These are phyloP conservation scores for Heliconius charithonia DNA, from an alignment of 2,888 invertebrate species.

Conservation along the genomic window DNA sequence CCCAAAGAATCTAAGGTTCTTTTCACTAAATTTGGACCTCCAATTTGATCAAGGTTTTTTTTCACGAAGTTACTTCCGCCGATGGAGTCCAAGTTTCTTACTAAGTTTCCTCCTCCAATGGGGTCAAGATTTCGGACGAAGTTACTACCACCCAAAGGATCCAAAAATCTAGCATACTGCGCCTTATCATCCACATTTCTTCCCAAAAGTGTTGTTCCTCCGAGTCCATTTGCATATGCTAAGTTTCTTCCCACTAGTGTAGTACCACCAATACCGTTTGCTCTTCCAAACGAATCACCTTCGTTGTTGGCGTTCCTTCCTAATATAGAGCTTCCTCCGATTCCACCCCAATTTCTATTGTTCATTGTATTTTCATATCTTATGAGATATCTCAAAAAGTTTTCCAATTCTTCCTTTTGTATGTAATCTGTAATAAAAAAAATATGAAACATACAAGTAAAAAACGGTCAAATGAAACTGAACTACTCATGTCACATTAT, in stretches of 20 bases:
- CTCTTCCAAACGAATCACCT: constrained; percentile 54
- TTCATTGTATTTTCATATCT: constrained; percentile 61
- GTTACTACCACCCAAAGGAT: constrained; percentile 70
- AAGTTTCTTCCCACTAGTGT: constrained; percentile 58
- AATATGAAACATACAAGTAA: background rate
- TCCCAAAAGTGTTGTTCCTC: constrained; percentile 50
- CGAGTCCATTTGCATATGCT: constrained; percentile 48
- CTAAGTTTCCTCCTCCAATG: constrained; percentile 75
- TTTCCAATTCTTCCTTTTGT: constrained; percentile 66
- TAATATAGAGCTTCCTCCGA: constrained; percentile 54
- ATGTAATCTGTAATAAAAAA: constrained; percentile 69
- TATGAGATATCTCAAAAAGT: constrained; percentile 65
- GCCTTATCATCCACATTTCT: constrained; percentile 49
- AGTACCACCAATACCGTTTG: constrained; percentile 52
- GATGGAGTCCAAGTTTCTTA: constrained; percentile 69
- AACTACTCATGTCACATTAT: constrained; percentile 22
- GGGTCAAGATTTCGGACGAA: constrained; percentile 72
- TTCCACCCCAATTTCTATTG: constrained; percentile 53
- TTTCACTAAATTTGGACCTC: constrained; percentile 74
- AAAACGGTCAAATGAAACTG: background rate
- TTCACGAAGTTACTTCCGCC: constrained; percentile 75
- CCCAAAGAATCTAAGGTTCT: constrained; percentile 74
- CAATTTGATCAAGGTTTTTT: constrained; percentile 73
- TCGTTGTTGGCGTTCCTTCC: constrained; percentile 61
- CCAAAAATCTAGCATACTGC: constrained; percentile 54